Evolutionary conservation across 2,888 invertebrate genomes (phyloP), one percentile per base, ranked within the genome.

Genomic region (Molanna angustata): DNA sequence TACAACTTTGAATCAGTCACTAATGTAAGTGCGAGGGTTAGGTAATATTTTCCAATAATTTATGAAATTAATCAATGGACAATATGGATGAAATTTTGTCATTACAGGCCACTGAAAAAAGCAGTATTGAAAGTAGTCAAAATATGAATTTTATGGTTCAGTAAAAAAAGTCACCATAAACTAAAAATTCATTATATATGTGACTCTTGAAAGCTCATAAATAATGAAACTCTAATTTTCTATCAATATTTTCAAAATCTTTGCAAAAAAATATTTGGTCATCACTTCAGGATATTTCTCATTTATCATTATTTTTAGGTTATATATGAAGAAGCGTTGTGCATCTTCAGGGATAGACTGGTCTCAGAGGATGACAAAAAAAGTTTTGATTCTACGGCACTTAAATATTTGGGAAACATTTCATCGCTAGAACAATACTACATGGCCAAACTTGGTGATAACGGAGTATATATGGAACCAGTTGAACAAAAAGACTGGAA

Each of bases 331-430:
- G 94, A 94, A 78, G 85, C 87, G 1, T 72, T 82, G 52, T 74
- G 85, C 54, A 78, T 88, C 64, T 94, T 94, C 69, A 78, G 82
- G 60, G 89, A 92, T 65, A 80, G 86, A 61, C 71, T 94, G 17
- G 80, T 83, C 1, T 80, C 78, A 16, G 74, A 78, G 3, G 82
- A 85, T 18, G 86, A 90, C 57, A 79, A 79, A 52, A 68, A 71
- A n/a, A 77, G 79, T 63, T 88, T 87, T 64, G 80, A 83, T 61
- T 67, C 73, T 9, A 81, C 91, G 52, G 67, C 86, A 1, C 74
- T 76, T 58, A 79, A 78, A 14, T 62, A 69, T 60, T 62, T 76
- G 6, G 70, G 69, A 49, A 56, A 63, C 0, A 62, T 54, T 19
- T 54, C 65, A n/a, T 64, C 54, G n/a, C 68, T 70, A 4, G 58